phyloP scores from a whole-genome alignment of 2,113 vertebrate genomes.

The Haemorhous mexicanus region DNA sequence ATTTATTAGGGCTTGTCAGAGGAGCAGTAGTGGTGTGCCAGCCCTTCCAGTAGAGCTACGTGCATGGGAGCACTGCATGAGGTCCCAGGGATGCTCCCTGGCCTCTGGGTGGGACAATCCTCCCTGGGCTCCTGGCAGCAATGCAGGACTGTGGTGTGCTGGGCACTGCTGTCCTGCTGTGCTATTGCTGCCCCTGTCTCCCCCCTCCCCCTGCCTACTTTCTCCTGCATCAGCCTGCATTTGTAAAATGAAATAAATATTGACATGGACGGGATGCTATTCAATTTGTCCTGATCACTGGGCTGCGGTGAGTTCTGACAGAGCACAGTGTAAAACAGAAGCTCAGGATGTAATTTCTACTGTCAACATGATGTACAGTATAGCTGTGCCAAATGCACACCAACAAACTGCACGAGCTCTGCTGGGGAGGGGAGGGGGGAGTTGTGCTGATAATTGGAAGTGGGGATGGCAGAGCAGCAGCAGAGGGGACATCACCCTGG shows the following conservation, averaged over 20 bases:
- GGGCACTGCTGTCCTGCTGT: not conserved
- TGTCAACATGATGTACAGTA: conserved; percentile 84
- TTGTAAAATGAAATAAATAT: conserved; percentile 82
- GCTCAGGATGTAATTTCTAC: conserved; percentile 81
- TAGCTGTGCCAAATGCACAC: conserved; percentile 60
- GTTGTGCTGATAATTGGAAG: not conserved
- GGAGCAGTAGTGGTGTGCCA: not conserved
- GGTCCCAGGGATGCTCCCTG: not conserved
- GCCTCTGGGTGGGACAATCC: too few relatives aligned
- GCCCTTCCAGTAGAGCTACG: accelerated
- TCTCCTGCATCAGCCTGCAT: conserved; percentile 52
- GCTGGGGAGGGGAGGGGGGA: not conserved
- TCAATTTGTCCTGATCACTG: conserved; percentile 87
- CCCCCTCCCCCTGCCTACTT: not conserved
- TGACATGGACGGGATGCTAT: conserved; percentile 80
- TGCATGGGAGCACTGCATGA: not conserved
- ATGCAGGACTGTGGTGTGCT: not conserved
- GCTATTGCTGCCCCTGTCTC: not conserved
- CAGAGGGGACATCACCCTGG: not conserved
- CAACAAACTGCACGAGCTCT: not conserved
- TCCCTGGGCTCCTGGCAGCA: not conserved
- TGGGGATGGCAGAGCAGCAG: not conserved
- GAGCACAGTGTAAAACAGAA: conserved; percentile 79
- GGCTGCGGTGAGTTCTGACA: conserved; percentile 81
- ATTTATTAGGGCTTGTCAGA: not conserved